Base-by-base conservation (phyloP, 2,113 vertebrate species). In the Nannospalax galili region DNA sequence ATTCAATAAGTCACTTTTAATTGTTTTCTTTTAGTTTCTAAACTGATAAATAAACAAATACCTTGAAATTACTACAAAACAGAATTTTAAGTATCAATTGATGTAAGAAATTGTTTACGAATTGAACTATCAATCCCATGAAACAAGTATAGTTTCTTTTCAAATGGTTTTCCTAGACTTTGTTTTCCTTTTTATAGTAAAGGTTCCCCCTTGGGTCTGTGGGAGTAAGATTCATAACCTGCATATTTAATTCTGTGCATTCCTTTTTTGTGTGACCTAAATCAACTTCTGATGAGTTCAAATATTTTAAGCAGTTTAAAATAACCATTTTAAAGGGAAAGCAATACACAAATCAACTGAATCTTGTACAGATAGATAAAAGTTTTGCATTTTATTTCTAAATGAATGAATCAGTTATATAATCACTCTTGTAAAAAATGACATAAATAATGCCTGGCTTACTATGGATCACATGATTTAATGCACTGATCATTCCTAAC, bases 301-400 rank as follows among this genome's bases (percentile, higher is more conserved):
- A 70, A 80, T 79, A 14, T 58, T 4, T 62, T 87, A 73, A 70
- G 89, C 14, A 85, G 52, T 77, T 95, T 81, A 52, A 92, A 89
- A 91, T 75, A 97, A 58, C 1, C 28, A 17, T 30, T 65, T 77
- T 88, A 58, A 78, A 82, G 62, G 17, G 74, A 75, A 60, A 7
- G 42, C 17, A 37, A 5, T 28, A 80, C 1, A 16, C 17, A 56
- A 1, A 30, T 72, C 7, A 75, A 9, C 5, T 80, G 72, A 92
- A 88, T 30, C 4, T 56, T 26, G 30, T 24, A 82, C 1, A 85
- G 4, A 28, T 30, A 15, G 48, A 79, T 69, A 79, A 60, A 52
- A 52, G 32, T 88, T 9, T 90, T 73, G 28, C 40, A 26, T 85
- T 88, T 93, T 45, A 35, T 30, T 75, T 97, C 22, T 77, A 65